Evolutionary conservation across 2,888 invertebrate genomes (phyloP).

Genomic region (Deladenus siricidicola): DNA sequence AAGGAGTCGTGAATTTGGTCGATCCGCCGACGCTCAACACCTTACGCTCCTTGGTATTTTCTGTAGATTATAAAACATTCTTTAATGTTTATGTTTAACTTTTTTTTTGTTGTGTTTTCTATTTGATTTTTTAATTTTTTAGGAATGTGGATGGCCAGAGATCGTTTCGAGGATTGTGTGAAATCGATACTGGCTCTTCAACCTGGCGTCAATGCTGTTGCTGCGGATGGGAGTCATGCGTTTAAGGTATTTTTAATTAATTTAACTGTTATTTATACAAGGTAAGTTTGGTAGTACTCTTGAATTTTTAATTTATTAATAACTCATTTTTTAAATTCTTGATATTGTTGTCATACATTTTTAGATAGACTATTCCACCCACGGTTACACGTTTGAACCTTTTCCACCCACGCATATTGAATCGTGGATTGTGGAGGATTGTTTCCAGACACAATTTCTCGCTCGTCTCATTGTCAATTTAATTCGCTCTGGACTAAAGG

Average conservation of each 20-base stretch:
- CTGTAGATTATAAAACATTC: neutral
- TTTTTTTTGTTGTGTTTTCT: slow-evolving; percentile 3
- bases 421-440: slow-evolving; percentile 8
- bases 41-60: slow-evolving; percentile 31
- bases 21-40: slow-evolving; percentile 27
- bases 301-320: neutral
- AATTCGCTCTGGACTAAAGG: slow-evolving; percentile 15
- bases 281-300: too few species aligned
- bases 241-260: slow-evolving; percentile 14
- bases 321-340: neutral
- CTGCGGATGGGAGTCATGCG: slow-evolving; percentile 13
- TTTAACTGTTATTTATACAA: neutral
- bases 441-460: slow-evolving; percentile 18
- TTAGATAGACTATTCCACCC: slow-evolving; percentile 33
- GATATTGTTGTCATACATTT: too few species aligned
- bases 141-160: slow-evolving; percentile 36
- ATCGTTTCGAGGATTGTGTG: slow-evolving; percentile 33
- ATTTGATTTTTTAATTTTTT: neutral
- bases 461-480: slow-evolving; percentile 32
- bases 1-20: slow-evolving; percentile 38
- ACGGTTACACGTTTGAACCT: slow-evolving; percentile 35
- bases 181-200: slow-evolving; percentile 42
- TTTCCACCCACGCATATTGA: slow-evolving; percentile 29
- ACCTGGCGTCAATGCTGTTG: slow-evolving; percentile 20
- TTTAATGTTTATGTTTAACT: neutral